Evolutionary conservation across 2,888 invertebrate genomes (phyloP).

Genomic region (Sphinx pinastri): DNA sequence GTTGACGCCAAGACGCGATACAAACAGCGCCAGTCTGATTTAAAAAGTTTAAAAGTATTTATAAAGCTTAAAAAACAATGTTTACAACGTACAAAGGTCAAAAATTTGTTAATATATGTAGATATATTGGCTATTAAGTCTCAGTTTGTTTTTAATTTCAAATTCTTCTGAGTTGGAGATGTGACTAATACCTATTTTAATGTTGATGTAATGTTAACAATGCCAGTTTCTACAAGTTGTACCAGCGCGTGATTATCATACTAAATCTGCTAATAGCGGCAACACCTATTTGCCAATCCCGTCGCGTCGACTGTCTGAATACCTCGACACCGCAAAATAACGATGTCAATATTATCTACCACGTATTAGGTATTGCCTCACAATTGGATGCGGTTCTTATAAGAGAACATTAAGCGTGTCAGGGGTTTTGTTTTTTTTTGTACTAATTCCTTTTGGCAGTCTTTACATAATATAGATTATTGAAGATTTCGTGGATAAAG

Average conservation of each 20-base stretch:
- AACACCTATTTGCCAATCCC: background rate
- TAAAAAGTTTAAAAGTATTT: background rate
- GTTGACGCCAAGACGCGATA: too few species aligned
- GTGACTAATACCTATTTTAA: background rate
- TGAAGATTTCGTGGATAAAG: too few species aligned
- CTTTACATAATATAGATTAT: too few species aligned
- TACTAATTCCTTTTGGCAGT: too few species aligned
- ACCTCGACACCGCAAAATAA: too few species aligned
- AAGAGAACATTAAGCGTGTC: too few species aligned
- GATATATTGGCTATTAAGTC: background rate
- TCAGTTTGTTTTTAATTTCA: background rate
- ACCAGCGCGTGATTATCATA: background rate
- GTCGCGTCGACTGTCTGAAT: too few species aligned
- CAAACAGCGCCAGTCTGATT: too few species aligned
- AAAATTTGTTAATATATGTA: background rate
- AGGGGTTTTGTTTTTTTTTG: too few species aligned
- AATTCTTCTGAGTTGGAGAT: background rate
- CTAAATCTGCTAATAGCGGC: background rate
- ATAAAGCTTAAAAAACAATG: background rate
- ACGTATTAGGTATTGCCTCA: too few species aligned
- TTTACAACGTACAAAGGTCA: background rate
- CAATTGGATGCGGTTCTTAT: too few species aligned
- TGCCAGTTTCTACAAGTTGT: background rate
- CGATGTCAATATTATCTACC: too few species aligned
- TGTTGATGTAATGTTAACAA: background rate